A percentile compares a stretch with the other conserved stretches of the same genome.
Conservation (phyloP, 2,888 invertebrate genomes). For the Trissonchulus latispiculum region DNA sequence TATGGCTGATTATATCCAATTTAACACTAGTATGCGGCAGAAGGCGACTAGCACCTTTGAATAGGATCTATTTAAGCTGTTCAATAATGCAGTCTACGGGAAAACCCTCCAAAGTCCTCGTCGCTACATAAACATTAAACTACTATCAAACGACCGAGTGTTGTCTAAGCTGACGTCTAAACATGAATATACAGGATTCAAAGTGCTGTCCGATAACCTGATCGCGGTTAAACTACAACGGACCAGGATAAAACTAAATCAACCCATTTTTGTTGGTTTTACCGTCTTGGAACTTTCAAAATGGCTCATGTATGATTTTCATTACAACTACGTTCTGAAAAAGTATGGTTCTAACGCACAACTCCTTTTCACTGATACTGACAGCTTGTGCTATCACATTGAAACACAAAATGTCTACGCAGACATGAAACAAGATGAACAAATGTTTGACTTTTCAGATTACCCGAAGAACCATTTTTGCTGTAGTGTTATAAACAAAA, state of each 20-base stretch:
- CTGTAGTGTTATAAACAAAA: neutral
- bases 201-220: too few relatives aligned
- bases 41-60: neutral
- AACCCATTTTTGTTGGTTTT: too few relatives aligned
- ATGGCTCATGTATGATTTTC: too few relatives aligned
- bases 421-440: too few relatives aligned
- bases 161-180: neutral
- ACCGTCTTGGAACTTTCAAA: too few relatives aligned
- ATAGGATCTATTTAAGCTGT: too few relatives aligned
- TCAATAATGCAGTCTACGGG: too few relatives aligned
- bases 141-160: neutral
- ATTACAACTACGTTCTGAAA: neutral
- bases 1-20: neutral
- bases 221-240: neutral
- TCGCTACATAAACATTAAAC: neutral
- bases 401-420: too few relatives aligned
- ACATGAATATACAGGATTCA: neutral
- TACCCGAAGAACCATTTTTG: neutral
- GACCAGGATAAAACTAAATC: neutral
- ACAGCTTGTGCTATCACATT: too few relatives aligned
- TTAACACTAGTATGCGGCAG: neutral
- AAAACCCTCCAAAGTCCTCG: too few relatives aligned
- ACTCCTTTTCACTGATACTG: constrained; percentile 1
- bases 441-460: too few relatives aligned
- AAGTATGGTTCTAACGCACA: neutral